Evolutionary conservation across 2,888 invertebrate species (phyloP).

Genomic region (Brachynemurus nebulosus): DNA sequence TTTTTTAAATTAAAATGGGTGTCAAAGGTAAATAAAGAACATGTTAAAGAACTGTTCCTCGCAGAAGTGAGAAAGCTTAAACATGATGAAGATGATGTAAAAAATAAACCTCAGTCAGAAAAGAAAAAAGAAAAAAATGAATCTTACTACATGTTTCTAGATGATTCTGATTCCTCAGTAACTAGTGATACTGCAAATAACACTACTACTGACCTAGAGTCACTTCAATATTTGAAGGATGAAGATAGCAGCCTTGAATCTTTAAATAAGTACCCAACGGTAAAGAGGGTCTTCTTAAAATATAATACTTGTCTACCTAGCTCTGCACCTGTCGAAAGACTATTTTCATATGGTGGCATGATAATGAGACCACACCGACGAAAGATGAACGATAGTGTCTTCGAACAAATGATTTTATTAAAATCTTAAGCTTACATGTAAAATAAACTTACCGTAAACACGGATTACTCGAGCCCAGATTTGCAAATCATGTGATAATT

Average conservation of each 20-base stretch:
- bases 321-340: too few species aligned
- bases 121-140: not conserved
- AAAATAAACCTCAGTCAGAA: not conserved
- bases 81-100: conserved; percentile 5
- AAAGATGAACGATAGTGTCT: not conserved
- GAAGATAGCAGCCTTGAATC: conserved; percentile 8
- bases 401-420: too few species aligned
- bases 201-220: conserved; percentile 9
- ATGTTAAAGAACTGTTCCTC: conserved; percentile 8
- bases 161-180: too few species aligned
- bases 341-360: too few species aligned
- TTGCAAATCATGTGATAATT: too few species aligned
- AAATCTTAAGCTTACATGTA: too few species aligned
- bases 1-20: conserved; percentile 11
- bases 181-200: not conserved
- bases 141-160: not conserved
- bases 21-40: conserved; percentile 8
- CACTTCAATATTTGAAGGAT: conserved; percentile 11
- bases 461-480: too few species aligned
- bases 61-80: too few species aligned
- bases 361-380: too few species aligned
- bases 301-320: conserved; percentile 13
- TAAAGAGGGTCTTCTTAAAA: conserved; percentile 11
- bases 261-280: conserved; percentile 9
- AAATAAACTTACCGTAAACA: too few species aligned